Conservation (phyloP, 2,888 invertebrate species). For the Prosopocoilus inquinatus region DNA sequence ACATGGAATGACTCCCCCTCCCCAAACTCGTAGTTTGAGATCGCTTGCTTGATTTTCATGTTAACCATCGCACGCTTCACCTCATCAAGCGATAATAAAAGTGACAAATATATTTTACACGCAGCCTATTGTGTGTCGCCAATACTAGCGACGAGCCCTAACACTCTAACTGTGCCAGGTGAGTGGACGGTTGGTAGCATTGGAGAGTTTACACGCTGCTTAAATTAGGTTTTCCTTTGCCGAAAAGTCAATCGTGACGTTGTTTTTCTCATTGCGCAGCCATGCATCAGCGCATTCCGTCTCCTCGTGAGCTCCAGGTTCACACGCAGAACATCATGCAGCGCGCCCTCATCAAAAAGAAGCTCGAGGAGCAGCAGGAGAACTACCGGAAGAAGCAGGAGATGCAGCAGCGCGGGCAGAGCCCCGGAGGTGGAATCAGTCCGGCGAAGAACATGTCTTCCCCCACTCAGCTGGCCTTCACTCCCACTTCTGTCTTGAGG, state of each 20-base stretch:
- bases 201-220: background rate
- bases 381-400: slow-evolving; percentile 81
- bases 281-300: slow-evolving; percentile 71
- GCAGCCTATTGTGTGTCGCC: slow-evolving; percentile 73
- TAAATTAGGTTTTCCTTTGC: background rate
- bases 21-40: too few species aligned
- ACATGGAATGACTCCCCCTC: too few species aligned
- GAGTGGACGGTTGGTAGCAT: slow-evolving; percentile 41
- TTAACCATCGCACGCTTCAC: too few species aligned
- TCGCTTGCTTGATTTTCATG: too few species aligned
- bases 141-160: slow-evolving; percentile 65
- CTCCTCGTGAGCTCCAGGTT: slow-evolving; percentile 79
- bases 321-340: slow-evolving; percentile 88
- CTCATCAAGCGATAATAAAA: too few species aligned
- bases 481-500: slow-evolving; percentile 89
- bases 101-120: slow-evolving; percentile 49
- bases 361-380: slow-evolving; percentile 84
- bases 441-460: slow-evolving; percentile 56
- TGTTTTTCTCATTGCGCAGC: slow-evolving; percentile 46
- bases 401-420: slow-evolving; percentile 31
- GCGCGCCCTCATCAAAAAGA: slow-evolving; percentile 82
- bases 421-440: slow-evolving; percentile 34
- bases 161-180: slow-evolving; percentile 68
- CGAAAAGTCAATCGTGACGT: background rate
- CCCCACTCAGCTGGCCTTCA: slow-evolving; percentile 79